Conservation (phyloP, 2,797 vertebrate genomes). For the Oreonectes daqikongensis region DNA sequence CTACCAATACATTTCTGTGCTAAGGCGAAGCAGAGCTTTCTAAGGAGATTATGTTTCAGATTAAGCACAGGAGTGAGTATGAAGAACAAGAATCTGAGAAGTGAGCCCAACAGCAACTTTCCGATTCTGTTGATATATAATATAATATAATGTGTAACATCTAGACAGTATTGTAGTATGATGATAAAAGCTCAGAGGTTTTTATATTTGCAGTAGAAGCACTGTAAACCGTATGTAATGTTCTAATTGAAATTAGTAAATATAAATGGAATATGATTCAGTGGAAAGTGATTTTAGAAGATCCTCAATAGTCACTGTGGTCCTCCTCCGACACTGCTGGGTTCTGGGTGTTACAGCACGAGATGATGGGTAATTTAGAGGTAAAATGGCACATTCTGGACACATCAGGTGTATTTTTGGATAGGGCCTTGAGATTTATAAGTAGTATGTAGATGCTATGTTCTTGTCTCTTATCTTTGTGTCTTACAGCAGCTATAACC, state of each 20-base stretch:
- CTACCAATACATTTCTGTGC: conserved; percentile 63
- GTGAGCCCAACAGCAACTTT: conserved; percentile 21
- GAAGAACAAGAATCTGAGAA: conserved; percentile 38
- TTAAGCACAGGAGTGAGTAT: conserved; percentile 8
- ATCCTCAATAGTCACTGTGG: too few relatives aligned
- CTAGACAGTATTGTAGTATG: too few relatives aligned
- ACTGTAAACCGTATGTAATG: too few relatives aligned
- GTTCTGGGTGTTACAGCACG: not conserved
- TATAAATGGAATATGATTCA: too few relatives aligned
- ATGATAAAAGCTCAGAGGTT: too few relatives aligned
- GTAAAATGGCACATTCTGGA: too few relatives aligned
- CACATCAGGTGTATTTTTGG: not conserved
- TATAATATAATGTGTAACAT: too few relatives aligned
- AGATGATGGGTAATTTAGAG: not conserved
- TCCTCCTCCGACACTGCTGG: too few relatives aligned
- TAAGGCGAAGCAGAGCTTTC: conserved; percentile 54
- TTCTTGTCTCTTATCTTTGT: not conserved
- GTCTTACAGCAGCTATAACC: not conserved
- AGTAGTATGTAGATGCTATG: not conserved
- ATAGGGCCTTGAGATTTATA: not conserved
- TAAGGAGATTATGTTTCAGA: conserved; percentile 54
- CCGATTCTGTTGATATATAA: too few relatives aligned
- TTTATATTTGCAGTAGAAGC: too few relatives aligned
- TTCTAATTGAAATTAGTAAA: too few relatives aligned
- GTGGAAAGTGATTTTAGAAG: too few relatives aligned